Conservation (phyloP, 2,888 invertebrate genomes). For the Oscheius onirici region DNA sequence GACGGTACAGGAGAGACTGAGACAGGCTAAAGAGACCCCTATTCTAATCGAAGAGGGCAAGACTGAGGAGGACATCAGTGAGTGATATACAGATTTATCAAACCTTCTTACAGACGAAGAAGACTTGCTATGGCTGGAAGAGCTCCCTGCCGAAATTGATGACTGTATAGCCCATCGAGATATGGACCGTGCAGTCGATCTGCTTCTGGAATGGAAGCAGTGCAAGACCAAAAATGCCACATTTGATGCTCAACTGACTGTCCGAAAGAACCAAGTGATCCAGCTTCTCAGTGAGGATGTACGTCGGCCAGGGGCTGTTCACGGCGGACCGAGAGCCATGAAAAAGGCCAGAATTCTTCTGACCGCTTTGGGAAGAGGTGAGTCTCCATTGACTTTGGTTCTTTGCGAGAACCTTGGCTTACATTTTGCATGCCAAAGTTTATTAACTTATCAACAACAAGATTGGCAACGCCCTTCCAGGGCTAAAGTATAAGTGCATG, state of each 20-base stretch:
- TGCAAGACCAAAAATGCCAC: constrained; percentile 57
- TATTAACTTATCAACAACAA: no score
- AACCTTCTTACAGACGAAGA: constrained; percentile 53
- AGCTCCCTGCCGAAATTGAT: constrained; percentile 66
- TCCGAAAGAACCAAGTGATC: constrained; percentile 65
- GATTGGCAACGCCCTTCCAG: no score
- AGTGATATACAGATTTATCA: background rate
- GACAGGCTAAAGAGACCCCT: background rate
- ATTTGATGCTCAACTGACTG: constrained; percentile 61
- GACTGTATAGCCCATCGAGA: constrained; percentile 68
- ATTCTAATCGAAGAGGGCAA: background rate
- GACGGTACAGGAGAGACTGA: constrained; percentile 40
- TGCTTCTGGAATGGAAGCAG: constrained; percentile 68
- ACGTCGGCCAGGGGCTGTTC: constrained; percentile 63
- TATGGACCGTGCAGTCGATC: constrained; percentile 68
- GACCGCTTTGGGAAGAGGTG: constrained; percentile 51
- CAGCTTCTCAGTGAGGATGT: constrained; percentile 65
- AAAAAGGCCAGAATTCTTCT: constrained; percentile 54
- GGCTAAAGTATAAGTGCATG: no score
- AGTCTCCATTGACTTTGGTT: no score
- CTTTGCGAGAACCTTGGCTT: no score
- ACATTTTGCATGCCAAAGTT: no score
- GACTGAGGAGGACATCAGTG: background rate
- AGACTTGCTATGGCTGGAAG: constrained; percentile 63
- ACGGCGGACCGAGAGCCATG: constrained; percentile 66